Base-by-base conservation (phyloP, 1,140 invertebrate genomes). In the Nasonia longicornis region DNA sequence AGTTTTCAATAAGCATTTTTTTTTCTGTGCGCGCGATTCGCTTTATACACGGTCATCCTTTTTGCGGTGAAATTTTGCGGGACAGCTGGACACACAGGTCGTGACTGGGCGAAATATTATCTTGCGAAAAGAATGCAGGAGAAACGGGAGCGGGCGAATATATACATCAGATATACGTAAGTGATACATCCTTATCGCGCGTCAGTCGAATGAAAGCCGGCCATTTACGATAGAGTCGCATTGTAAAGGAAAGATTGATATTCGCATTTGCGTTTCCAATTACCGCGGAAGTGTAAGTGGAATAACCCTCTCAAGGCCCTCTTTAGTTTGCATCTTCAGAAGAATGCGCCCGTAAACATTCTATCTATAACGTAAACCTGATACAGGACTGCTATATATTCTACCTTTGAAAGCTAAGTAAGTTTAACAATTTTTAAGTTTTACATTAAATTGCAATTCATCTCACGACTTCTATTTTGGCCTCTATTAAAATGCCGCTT, bases 31-130 rank as follows among this genome's bases (percentile, higher is more conserved):
- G 58, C 45, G 31, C 8, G 20, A 38, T 35, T 35, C 22, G 6
- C 29, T 67, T 77, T 67, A 26, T 66, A 26, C 16, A 48, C 14
- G 20, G 10, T 35, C 31, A 58, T 58, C 52, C 31, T 52, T 58
- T 70, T 74, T 26, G 38, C 48, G 31, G 69, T 71, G 69, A 79
- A 77, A 71, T 79, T 79, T 79, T 20, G 48, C n/a, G 11, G 11
- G 69, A 20, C 67, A 79, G 29, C 72, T 63, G 72, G 48, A 38
- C 22, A 63, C 22, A 48, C 42, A 38, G 64, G 12, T 77, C 66
- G 26, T 77, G 66, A 77, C 63, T 69, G 66, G 45, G 29, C 77
- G 67, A 79, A 79, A 79, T 79, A 79, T 79, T 71, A 63, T 79
- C 77, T 63, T 10, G 31, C 22, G 38, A 29, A 63, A 79, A 79